Conservation (phyloP, 2,888 invertebrate species). For the Lapara coniferarum region DNA sequence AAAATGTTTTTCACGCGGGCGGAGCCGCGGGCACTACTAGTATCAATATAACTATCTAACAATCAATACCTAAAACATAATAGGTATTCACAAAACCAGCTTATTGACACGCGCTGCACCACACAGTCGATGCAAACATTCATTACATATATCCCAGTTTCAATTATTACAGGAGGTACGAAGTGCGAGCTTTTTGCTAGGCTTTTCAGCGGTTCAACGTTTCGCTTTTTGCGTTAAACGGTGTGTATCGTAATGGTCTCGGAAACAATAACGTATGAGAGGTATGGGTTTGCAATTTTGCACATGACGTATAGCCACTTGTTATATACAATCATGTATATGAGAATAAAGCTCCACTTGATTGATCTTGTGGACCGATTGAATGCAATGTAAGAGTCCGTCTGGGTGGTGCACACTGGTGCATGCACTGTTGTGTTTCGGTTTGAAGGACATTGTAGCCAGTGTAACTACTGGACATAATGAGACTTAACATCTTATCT, state of each 20-base stretch:
- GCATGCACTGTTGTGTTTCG: too few species aligned
- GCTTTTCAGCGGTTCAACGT: conserved; percentile 44
- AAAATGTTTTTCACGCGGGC: too few species aligned
- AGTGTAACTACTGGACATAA: too few species aligned
- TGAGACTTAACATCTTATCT: too few species aligned
- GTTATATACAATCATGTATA: conserved; percentile 34
- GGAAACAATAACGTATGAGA: conserved; percentile 63
- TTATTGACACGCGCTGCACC: background rate
- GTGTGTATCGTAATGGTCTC: conserved; percentile 65
- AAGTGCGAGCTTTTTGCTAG: conserved; percentile 50
- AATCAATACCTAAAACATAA: too few species aligned
- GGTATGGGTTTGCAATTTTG: conserved; percentile 51
- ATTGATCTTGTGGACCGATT: conserved; percentile 4
- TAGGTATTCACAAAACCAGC: background rate
- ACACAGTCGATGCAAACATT: conserved; percentile 41
- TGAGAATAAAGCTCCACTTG: conserved; percentile 25
- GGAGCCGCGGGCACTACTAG: too few species aligned
- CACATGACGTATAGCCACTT: conserved; percentile 38
- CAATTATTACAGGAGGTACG: conserved; percentile 54
- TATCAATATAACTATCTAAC: too few species aligned
- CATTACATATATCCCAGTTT: conserved; percentile 54
- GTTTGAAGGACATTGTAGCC: too few species aligned
- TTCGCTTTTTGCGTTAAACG: conserved; percentile 66
- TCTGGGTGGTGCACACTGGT: too few species aligned
- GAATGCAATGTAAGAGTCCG: too few species aligned